These are phyloP conservation scores for Leuctra nigra DNA, from an alignment of 2,888 invertebrate genomes.

Conservation along the genomic window DNA sequence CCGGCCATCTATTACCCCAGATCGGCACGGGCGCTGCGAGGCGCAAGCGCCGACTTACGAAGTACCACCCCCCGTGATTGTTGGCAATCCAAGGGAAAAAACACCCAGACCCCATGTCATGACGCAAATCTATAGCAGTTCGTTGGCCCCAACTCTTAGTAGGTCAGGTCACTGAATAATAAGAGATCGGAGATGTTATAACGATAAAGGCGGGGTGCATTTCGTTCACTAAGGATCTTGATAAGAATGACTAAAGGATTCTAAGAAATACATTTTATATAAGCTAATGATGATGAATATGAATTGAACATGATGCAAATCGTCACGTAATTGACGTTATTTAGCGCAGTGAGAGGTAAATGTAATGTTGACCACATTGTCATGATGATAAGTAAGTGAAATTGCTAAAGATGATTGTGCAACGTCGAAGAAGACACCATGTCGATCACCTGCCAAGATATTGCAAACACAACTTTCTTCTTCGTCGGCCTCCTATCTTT, in stretches of 20 bases:
- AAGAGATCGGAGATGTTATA: not conserved
- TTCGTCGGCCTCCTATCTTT: not conserved
- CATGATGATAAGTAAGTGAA: too few species aligned
- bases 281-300: too few species aligned
- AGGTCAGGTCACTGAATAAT: conserved; percentile 11
- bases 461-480: conserved; percentile 10
- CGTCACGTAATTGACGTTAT: too few species aligned
- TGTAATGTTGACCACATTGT: too few species aligned
- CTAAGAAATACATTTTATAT: too few species aligned
- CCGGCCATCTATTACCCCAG: conserved; percentile 14
- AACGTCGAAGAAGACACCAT: too few species aligned
- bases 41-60: not conserved
- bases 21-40: not conserved
- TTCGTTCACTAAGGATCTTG: too few species aligned
- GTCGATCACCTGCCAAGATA: not conserved
- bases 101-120: not conserved
- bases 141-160: conserved; percentile 8
- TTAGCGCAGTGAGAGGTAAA: too few species aligned
- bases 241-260: too few species aligned
- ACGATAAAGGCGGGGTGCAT: not conserved
- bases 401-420: too few species aligned
- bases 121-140: not conserved
- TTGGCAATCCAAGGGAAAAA: conserved; percentile 3
- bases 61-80: too few species aligned
- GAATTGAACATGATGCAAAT: too few species aligned